Conservation (phyloP, 1,140 invertebrate genomes). For the Ectropis grisescens region DNA sequence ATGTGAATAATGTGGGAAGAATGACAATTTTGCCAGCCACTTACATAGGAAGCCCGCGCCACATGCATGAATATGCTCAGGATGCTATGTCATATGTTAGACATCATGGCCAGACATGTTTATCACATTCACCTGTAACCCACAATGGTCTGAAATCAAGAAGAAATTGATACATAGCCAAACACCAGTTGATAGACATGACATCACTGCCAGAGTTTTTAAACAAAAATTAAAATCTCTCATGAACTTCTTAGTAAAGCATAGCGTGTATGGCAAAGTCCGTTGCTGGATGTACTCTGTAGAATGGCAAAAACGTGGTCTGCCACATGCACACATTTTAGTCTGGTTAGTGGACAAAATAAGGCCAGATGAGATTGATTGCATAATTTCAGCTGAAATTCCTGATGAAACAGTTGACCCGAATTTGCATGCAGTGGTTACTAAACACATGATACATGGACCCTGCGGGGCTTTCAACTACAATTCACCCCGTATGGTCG, state of each 20-base stretch:
- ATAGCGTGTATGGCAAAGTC: conserved; percentile 28
- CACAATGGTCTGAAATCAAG: conserved; percentile 6
- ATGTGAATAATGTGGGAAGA: conserved; percentile 2
- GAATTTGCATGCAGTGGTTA: conserved; percentile 22
- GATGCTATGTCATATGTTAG: conserved; percentile 3
- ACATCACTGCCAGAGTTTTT: conserved; percentile 63
- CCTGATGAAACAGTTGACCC: conserved; percentile 25
- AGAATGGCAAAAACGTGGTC: conserved; percentile 66
- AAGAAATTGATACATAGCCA: conserved; percentile 4
- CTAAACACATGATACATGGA: neutral
- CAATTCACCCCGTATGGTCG: conserved; percentile 29
- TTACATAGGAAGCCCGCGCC: neutral
- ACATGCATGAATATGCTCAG: conserved; percentile 1
- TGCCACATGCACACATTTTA: conserved; percentile 46
- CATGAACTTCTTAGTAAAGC: conserved; percentile 26
- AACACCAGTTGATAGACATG: conserved; percentile 34
- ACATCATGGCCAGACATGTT: neutral
- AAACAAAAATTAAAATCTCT: conserved; percentile 47
- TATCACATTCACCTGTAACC: conserved; percentile 11
- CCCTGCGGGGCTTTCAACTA: conserved; percentile 40
- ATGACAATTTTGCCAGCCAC: conserved; percentile 2
- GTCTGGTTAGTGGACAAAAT: conserved; percentile 4
- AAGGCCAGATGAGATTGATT: conserved; percentile 15
- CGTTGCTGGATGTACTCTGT: conserved; percentile 39
- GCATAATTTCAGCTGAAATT: conserved; percentile 31